Evolutionary conservation across 2,113 vertebrate species (phyloP), one percentile per base, ranked within the genome.

Genomic region (Loxodonta africana): DNA sequence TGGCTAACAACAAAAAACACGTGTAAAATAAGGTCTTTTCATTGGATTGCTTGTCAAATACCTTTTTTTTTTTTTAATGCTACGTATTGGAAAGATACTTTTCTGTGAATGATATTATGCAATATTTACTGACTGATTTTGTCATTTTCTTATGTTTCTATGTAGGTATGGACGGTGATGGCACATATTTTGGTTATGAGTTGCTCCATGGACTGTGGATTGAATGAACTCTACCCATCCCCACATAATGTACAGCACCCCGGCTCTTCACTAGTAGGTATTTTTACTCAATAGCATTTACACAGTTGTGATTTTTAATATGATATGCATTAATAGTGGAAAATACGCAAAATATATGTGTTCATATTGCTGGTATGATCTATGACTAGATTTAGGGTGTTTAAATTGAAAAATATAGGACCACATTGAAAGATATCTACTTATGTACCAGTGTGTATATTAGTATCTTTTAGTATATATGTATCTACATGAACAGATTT

Each of bases 111-210:
- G 5, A 23, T 53, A 46, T 60, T 0, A 81, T 73, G 48, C 71
- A 6, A 5, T 2, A 51, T 89, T 83, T 96, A 8, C 8, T 96
- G 1, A 57, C 93, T 74, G 10, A 17, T 87, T 71, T 86, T 97
- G 1, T 53, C 1, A 21, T 53, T 23, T 86, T 60, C 77, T 15
- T 85, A 0, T 44, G 63, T 74, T 8, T 63, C 92, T 82, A 8
- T 95, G 10, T 93, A 98, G 98, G 41, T 97, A 90, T 98, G 91
- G 78, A 63, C 51, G 28, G 88, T 98, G 87, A 98, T 98, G 98
- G 98, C 88, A 95, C 80, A 44, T 63, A 28, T 86, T 97, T 93
- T 33, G 7, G 80, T 91, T 30, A 46, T 0, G 0, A 51, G 1
- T 93, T 84, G 86, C 83, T 63, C 90, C 85, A 97, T 48, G 97